These are phyloP conservation scores for Poeciliopsis paucimaculata DNA, from an alignment of 2,797 vertebrate species.

Conservation along the genomic window DNA sequence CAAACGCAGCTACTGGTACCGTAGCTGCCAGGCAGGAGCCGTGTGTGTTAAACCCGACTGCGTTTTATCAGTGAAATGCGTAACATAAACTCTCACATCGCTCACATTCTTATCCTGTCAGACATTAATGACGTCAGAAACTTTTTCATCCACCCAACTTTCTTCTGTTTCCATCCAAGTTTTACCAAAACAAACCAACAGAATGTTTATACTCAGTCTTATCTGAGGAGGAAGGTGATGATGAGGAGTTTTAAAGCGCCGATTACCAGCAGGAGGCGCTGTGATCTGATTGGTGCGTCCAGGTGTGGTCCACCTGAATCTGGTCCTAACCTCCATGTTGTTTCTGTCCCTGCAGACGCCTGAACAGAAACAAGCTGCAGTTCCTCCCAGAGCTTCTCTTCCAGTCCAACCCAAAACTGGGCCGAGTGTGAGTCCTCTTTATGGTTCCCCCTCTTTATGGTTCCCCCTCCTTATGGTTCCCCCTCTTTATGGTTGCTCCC, in stretches of 20 bases:
- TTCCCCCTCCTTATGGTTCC: no score
- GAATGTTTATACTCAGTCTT: conserved; percentile 20
- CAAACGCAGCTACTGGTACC: no score
- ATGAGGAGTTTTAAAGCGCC: conserved; percentile 34
- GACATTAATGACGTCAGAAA: not conserved
- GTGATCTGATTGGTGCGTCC: conserved; percentile 21
- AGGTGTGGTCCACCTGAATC: not conserved
- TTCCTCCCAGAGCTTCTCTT: conserved; percentile 96
- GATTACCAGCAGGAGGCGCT: conserved; percentile 20
- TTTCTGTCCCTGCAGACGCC: conserved; percentile 81
- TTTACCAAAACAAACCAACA: not conserved
- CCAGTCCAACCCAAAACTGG: conserved; percentile 95
- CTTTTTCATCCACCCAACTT: not conserved
- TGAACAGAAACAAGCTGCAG: conserved; percentile 97
- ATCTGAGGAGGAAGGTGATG: not conserved
- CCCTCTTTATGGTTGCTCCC: no score
- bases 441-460: no score
- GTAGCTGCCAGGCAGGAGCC: not conserved
- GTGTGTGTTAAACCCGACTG: not conserved
- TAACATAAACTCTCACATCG: conserved; percentile 4
- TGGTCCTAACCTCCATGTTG: conserved; percentile 4
- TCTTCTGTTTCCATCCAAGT: not conserved
- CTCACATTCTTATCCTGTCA: conserved; percentile 5
- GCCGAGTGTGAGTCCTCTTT: conserved; percentile 91
- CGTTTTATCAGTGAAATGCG: not conserved